Conservation (phyloP, 2,888 invertebrate species). For the Pterostichus niger region DNA sequence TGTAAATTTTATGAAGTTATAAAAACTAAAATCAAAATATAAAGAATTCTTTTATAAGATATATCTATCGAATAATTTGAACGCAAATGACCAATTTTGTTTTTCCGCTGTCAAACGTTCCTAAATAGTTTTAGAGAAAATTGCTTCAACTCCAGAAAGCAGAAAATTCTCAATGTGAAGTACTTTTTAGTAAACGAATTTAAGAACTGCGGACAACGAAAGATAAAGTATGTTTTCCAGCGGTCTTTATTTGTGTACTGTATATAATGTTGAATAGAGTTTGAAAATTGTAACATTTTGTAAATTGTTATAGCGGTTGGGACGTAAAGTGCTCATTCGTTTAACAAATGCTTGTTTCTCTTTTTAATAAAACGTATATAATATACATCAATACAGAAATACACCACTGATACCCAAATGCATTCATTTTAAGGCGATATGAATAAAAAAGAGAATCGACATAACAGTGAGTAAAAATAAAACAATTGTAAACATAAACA, state of each 20-base stretch:
- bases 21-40: too few relatives aligned
- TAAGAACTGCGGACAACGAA: too few relatives aligned
- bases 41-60: too few relatives aligned
- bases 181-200: too few relatives aligned
- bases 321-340: constrained; percentile 40
- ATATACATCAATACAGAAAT: constrained; percentile 57
- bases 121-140: too few relatives aligned
- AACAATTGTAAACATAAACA: constrained; percentile 37
- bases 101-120: too few relatives aligned
- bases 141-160: too few relatives aligned
- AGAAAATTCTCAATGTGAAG: too few relatives aligned
- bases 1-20: too few relatives aligned
- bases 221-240: too few relatives aligned
- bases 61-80: too few relatives aligned
- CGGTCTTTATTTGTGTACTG: not conserved
- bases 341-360: constrained; percentile 47
- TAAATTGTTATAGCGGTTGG: constrained; percentile 9
- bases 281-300: constrained; percentile 32
- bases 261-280: constrained; percentile 19
- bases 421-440: constrained; percentile 63
- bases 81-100: too few relatives aligned
- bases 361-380: constrained; percentile 64
- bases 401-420: constrained; percentile 59
- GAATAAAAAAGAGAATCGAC: constrained; percentile 42
- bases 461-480: constrained; percentile 35